Evolutionary conservation across 2,113 vertebrate species (phyloP).

Genomic region (Lophochroa leadbeateri): DNA sequence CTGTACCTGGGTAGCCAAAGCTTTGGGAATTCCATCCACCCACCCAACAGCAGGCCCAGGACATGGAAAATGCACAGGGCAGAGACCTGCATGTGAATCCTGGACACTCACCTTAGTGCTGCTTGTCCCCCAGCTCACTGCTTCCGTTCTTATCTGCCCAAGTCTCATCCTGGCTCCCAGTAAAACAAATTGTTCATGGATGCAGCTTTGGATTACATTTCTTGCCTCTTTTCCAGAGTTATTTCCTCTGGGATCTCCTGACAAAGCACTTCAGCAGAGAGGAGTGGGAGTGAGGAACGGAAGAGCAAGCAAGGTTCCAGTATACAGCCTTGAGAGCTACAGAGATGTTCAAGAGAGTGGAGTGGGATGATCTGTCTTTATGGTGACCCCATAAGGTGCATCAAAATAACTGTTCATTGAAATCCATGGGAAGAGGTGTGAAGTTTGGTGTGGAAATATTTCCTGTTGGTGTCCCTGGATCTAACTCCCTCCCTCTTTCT

Average conservation of each 20-base stretch:
- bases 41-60: neutral
- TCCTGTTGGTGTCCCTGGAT: neutral
- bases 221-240: constrained; percentile 9
- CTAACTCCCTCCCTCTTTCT: neutral
- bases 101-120: neutral
- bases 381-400: neutral
- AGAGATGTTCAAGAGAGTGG: neutral
- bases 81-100: neutral
- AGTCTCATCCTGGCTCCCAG: neutral
- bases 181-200: neutral
- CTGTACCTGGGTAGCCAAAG: neutral
- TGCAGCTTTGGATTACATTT: constrained; percentile 39
- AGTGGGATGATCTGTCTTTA: neutral
- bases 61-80: neutral
- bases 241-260: constrained; percentile 5
- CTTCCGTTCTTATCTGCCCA: neutral
- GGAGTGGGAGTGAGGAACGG: neutral
- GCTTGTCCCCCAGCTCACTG: neutral
- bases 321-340: neutral
- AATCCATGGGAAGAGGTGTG: neutral
- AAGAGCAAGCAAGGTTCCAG: neutral
- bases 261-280: neutral
- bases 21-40: neutral
- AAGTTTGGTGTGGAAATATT: neutral
- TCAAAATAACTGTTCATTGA: neutral